Evolutionary conservation across 2,113 vertebrate species (phyloP).

Genomic region (Lampris incognitus): DNA sequence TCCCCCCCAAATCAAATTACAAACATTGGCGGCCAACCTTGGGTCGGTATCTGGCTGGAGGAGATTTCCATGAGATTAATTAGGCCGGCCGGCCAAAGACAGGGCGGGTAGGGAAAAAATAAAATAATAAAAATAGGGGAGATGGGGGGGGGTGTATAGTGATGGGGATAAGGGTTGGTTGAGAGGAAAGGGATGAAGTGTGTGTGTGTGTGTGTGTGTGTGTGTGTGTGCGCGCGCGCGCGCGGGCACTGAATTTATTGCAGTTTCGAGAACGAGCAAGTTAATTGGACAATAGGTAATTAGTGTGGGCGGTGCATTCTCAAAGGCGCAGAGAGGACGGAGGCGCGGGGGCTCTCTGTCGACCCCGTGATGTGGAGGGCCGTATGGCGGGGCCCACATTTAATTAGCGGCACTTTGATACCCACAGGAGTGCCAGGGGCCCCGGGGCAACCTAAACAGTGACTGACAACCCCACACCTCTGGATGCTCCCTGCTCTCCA

Average conservation of each 20-base stretch:
- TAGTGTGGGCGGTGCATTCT: constrained; percentile 95
- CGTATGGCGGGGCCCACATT: constrained; percentile 95
- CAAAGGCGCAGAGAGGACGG: constrained; percentile 96
- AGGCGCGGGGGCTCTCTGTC: constrained; percentile 86
- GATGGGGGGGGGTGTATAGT: constrained; percentile 59
- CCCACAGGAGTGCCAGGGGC: constrained; percentile 98
- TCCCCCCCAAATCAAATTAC: constrained; percentile 98
- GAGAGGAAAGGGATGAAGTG: constrained; percentile 49
- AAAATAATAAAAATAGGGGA: constrained; percentile 77
- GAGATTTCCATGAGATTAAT: constrained; percentile 99
- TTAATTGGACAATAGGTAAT: constrained; percentile 99
- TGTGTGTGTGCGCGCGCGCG: constrained; percentile 14
- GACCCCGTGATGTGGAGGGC: constrained; percentile 93
- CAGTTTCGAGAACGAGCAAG: constrained; percentile 88
- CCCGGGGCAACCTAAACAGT: constrained; percentile 99
- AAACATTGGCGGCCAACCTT: constrained; percentile 98
- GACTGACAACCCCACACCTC: constrained; percentile 96
- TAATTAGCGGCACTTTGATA: constrained; percentile 99
- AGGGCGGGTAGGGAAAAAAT: constrained; percentile 87
- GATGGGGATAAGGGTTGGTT: constrained; percentile 50
- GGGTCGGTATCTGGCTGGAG: constrained; percentile 91
- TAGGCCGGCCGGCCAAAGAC: constrained; percentile 93
- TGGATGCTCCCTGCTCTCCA: constrained; percentile 91
- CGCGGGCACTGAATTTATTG: constrained; percentile 83
- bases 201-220: constrained; percentile 43